phyloP scores from a whole-genome alignment of 1,140 invertebrate species.

The Onthophagus taurus region DNA sequence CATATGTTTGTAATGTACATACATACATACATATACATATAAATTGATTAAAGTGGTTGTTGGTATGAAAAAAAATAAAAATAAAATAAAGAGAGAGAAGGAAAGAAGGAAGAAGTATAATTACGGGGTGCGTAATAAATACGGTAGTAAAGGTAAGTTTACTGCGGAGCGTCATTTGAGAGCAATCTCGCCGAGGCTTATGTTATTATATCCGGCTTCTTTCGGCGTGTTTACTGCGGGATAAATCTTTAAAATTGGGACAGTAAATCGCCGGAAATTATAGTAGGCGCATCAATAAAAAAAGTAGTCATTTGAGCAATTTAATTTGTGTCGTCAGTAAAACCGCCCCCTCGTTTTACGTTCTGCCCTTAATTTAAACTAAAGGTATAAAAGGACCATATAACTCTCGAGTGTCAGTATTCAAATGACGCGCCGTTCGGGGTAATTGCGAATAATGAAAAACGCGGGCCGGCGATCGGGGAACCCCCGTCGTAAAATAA shows the following conservation, averaged over 20 bases:
- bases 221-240: constrained; percentile 13
- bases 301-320: constrained; percentile 22
- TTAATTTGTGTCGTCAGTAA: constrained; percentile 28
- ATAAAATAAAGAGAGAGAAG: too few relatives aligned
- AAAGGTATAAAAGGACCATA: constrained; percentile 29
- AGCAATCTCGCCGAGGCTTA: background rate
- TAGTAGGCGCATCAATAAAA: constrained; percentile 20
- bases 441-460: constrained; percentile 21
- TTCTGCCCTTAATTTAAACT: constrained; percentile 21
- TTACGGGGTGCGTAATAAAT: constrained; percentile 9
- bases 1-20: too few relatives aligned
- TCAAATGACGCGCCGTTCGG: constrained; percentile 27
- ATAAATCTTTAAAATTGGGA: constrained; percentile 23
- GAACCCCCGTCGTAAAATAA: constrained; percentile 21
- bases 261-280: constrained; percentile 18
- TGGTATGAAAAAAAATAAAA: too few relatives aligned
- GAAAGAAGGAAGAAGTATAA: too few relatives aligned
- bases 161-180: constrained; percentile 2
- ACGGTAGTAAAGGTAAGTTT: constrained; percentile 5
- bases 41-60: too few relatives aligned
- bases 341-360: constrained; percentile 19
- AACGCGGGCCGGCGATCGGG: constrained; percentile 5
- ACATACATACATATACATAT: too few relatives aligned
- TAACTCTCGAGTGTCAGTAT: constrained; percentile 24
- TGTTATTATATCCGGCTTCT: constrained; percentile 9